Evolutionary conservation across 1,140 invertebrate genomes (phyloP).

Genomic region (Pseudoatta argentina): DNA sequence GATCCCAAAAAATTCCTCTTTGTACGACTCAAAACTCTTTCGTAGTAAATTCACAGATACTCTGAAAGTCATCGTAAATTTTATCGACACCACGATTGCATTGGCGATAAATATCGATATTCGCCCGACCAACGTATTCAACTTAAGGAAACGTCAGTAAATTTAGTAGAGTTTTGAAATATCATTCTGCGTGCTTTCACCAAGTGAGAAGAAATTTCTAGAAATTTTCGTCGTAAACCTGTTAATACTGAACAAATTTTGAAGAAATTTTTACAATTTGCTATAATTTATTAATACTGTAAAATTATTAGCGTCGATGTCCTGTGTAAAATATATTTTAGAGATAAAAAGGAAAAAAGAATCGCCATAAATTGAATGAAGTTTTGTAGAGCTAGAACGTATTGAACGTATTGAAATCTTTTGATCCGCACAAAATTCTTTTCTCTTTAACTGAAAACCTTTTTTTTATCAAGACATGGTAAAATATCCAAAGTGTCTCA

Average conservation of each 20-base stretch:
- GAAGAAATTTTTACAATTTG: slow-evolving; percentile 10
- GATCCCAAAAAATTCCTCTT: not conserved
- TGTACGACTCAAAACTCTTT: not conserved
- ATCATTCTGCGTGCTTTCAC: slow-evolving; percentile 7
- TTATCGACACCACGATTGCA: slow-evolving; percentile 18
- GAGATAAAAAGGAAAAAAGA: not conserved
- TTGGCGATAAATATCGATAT: slow-evolving; percentile 44
- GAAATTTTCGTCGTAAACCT: not conserved
- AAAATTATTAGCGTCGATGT: not conserved
- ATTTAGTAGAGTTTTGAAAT: slow-evolving; percentile 30
- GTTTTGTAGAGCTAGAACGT: not conserved
- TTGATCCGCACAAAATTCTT: not conserved
- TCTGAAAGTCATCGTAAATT: slow-evolving; percentile 48
- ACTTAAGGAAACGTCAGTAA: slow-evolving; percentile 3
- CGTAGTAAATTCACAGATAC: slow-evolving; percentile 2
- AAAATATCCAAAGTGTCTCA: not conserved
- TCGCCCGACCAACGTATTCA: not conserved
- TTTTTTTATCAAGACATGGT: not conserved
- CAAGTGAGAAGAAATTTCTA: slow-evolving; percentile 2
- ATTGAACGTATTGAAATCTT: not conserved
- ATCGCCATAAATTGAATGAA: not conserved
- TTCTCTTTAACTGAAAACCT: not conserved
- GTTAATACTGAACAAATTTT: not conserved
- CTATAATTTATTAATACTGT: not conserved
- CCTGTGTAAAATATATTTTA: not conserved